Conservation (phyloP, 2,797 vertebrate genomes). For the Sorex maritimensis region DNA sequence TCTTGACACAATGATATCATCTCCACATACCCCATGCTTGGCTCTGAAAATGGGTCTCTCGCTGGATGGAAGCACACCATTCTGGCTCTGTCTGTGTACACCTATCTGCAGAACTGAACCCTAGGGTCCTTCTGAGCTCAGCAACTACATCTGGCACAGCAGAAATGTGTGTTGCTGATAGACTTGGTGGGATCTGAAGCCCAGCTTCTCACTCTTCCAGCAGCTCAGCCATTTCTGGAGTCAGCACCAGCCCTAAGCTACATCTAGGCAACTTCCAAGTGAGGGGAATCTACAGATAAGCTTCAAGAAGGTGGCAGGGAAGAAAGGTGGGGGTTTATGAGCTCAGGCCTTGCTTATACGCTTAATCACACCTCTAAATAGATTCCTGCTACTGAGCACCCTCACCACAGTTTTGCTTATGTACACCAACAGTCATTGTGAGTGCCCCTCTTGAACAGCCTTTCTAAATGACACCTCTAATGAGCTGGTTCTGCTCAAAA, state of each 20-base stretch:
- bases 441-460: too few relatives aligned
- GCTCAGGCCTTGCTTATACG: neutral
- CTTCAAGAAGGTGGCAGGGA: neutral
- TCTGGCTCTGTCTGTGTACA: fast-evolving
- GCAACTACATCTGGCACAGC: neutral
- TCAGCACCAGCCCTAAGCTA: too few relatives aligned
- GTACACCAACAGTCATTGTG: too few relatives aligned
- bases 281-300: neutral
- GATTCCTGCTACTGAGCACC: neutral
- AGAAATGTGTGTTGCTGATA: neutral
- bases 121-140: neutral
- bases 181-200: neutral
- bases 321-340: neutral
- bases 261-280: neutral
- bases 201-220: neutral
- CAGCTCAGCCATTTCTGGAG: too few relatives aligned
- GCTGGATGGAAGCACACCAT: neutral
- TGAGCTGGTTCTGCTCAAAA: neutral
- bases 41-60: neutral
- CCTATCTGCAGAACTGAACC: neutral
- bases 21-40: neutral
- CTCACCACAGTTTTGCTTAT: fast-evolving
- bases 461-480: neutral
- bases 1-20: neutral
- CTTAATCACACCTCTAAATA: neutral